Evolutionary conservation across 2,113 vertebrate species (phyloP), one percentile per base, ranked within the genome.

Genomic region (Prolemur simus): DNA sequence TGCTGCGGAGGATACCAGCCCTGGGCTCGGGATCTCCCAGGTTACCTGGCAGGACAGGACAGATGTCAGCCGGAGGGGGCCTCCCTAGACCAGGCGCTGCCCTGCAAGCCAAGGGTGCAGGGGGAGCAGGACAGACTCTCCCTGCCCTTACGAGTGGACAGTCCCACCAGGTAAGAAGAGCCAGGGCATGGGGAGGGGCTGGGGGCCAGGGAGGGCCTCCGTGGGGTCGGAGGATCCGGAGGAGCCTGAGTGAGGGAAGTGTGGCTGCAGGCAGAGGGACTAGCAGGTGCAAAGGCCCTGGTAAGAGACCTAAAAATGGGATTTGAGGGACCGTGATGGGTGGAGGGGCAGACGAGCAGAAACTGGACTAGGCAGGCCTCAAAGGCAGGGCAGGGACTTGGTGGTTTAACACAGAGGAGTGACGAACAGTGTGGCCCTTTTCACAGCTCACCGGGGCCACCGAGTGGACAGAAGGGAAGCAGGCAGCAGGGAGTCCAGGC

Each of bases 111-210:
- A 32, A 85, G 52, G 60, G 8, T 2, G 34, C 34, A 47, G 32
- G 3, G 8, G 49, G n/a, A 64, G 37, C 58, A 68, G 14, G 32
- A 5, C 29, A 5, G 25, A 0, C 3, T 9, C 5, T 14, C 54
- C 29, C 29, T 2, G 21, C 77, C 73, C 32, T 10, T 13, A 21
- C 15, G 27, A 20, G 8, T 9, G 11, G 20, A 8, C 11, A 27
- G 47, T 27, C 8, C 17, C 45, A 10, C 34, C 25, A 54, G 54
- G 1, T 13, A 66, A 12, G 4, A 1, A 81, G 27, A 58, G 69
- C 21, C 1, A 8, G 34, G 42, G 29, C 6, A 17, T 0, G 8
- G 8, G 32, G 5, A n/a, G 15, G 12, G 9, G 29, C 1, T 14
- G 5, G 6, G 15, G 37, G 25, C 25, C 63, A 32, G 47, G 54